These are phyloP conservation scores for Chloebia gouldiae DNA, from an alignment of 2,113 vertebrate genomes.

Conservation along the genomic window DNA sequence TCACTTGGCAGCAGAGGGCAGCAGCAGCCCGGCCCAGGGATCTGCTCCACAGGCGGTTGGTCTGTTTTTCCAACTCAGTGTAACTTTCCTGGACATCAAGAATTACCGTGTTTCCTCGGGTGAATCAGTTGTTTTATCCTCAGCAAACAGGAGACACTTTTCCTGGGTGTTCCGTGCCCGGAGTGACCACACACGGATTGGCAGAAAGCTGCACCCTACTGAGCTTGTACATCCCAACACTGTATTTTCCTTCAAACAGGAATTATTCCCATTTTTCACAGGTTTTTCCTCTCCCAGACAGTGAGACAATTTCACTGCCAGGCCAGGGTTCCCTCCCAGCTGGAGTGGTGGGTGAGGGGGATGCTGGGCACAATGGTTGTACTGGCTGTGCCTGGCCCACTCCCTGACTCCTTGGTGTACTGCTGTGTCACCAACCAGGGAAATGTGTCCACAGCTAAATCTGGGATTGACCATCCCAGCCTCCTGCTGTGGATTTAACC, in stretches of 20 bases:
- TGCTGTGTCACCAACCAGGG: not conserved
- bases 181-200: rapidly evolving
- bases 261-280: not conserved
- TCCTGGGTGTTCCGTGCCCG: rapidly evolving
- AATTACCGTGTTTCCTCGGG: not conserved
- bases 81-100: not conserved
- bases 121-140: not conserved
- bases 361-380: not conserved
- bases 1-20: conserved; percentile 15
- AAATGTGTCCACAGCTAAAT: not conserved
- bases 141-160: not conserved
- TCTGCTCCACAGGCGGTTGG: rapidly evolving
- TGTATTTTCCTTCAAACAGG: not conserved
- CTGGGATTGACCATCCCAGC: not conserved
- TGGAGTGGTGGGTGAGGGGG: not conserved
- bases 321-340: not conserved
- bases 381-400: not conserved
- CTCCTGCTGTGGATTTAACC: not conserved
- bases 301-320: not conserved
- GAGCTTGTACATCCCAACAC: rapidly evolving
- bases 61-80: rapidly evolving
- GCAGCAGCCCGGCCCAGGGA: not conserved
- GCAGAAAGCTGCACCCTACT: not conserved
- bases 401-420: not conserved
- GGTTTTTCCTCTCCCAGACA: not conserved